These are phyloP conservation scores for Nilaparvata lugens DNA, from an alignment of 1,140 invertebrate genomes.

Conservation along the genomic window DNA sequence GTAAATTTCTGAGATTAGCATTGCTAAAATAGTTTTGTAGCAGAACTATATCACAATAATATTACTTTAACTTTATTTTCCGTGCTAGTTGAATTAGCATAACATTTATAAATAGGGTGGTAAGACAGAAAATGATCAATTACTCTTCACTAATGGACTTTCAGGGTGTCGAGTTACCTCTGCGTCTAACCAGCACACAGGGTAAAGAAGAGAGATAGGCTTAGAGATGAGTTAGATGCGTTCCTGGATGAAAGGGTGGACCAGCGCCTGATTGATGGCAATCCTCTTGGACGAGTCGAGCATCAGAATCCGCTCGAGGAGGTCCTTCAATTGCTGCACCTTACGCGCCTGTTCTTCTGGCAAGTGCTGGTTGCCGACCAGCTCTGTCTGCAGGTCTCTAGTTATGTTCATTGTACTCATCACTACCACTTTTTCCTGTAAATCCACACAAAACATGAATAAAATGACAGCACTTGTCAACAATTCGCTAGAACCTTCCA, in stretches of 20 bases:
- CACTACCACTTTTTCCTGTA: conserved; percentile 91
- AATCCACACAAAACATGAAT: conserved; percentile 7
- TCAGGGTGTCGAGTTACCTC: conserved; percentile 11
- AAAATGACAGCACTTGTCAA: too few relatives aligned
- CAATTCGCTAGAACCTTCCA: too few relatives aligned
- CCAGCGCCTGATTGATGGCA: conserved; percentile 85
- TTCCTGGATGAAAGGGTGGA: conserved; percentile 95
- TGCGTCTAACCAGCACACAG: conserved; percentile 4
- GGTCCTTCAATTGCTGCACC: conserved; percentile 85
- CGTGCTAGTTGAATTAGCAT: too few relatives aligned
- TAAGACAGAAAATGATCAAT: too few relatives aligned
- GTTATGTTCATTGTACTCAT: conserved; percentile 83
- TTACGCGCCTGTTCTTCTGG: conserved; percentile 84
- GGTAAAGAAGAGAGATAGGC: too few relatives aligned
- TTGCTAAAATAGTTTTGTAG: too few relatives aligned
- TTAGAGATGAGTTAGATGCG: conserved; percentile 47
- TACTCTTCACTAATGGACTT: neutral
- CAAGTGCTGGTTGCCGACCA: conserved; percentile 79
- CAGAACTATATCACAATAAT: too few relatives aligned
- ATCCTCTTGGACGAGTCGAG: conserved; percentile 89
- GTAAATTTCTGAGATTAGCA: too few relatives aligned
- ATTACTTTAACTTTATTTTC: too few relatives aligned
- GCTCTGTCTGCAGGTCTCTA: conserved; percentile 76
- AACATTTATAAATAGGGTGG: too few relatives aligned
- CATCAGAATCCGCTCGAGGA: conserved; percentile 88